Evolutionary conservation across 2,113 vertebrate species (phyloP).

Genomic region (Rhegmatorhina hoffmannsi): DNA sequence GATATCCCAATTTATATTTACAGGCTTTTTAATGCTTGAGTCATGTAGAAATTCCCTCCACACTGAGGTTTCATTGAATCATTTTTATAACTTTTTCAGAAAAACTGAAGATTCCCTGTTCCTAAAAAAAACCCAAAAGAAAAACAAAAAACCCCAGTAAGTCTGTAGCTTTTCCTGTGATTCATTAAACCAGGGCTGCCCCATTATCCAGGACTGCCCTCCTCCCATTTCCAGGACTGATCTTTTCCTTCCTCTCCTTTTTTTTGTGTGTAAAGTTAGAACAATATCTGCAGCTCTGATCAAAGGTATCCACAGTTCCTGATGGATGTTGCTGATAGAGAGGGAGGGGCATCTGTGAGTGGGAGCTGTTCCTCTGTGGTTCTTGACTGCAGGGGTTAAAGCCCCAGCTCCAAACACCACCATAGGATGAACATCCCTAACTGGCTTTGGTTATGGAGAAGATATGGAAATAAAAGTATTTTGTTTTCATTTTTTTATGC

Average conservation of each 20-base stretch:
- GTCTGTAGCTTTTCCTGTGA: conserved; percentile 71
- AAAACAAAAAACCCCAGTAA: background rate
- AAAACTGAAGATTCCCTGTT: background rate
- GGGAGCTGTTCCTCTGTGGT: background rate
- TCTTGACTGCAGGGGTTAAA: background rate
- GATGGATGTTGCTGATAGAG: background rate
- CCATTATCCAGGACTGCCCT: conserved; percentile 49
- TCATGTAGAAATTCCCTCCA: background rate
- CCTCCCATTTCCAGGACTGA: conserved; percentile 70
- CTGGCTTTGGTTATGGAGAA: background rate
- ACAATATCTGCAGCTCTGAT: conserved; percentile 47
- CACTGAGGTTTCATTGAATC: background rate
- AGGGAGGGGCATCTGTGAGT: background rate
- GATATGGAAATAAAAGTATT: background rate
- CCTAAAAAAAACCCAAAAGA: background rate
- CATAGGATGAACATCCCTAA: background rate
- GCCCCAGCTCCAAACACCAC: background rate
- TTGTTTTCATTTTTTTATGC: background rate
- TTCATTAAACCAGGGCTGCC: conserved; percentile 59
- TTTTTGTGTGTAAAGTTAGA: conserved; percentile 22
- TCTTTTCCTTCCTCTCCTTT: conserved; percentile 77
- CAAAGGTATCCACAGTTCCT: background rate
- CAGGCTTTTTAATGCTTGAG: background rate
- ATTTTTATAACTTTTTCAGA: background rate
- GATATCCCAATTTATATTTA: background rate